phyloP scores from a whole-genome alignment of 2,888 invertebrate species.

The Drosophila rubida region DNA sequence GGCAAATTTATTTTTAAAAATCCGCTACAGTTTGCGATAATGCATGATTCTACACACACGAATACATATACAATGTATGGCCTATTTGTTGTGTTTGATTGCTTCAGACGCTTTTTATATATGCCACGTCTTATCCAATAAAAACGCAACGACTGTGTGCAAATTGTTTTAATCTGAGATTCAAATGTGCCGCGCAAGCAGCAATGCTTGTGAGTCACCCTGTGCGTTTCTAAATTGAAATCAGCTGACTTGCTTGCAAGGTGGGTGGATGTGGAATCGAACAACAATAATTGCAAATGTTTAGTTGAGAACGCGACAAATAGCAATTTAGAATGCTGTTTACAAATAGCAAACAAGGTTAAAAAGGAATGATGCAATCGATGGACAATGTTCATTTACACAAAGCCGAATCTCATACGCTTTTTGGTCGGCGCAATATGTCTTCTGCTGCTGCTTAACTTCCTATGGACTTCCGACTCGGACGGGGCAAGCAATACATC shows the following conservation, averaged over 20 bases:
- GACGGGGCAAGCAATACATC: conserved; percentile 71
- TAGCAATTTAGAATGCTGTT: conserved; percentile 52
- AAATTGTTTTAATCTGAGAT: not conserved
- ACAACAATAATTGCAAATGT: conserved; percentile 46
- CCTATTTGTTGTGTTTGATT: not conserved
- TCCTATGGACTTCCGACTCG: conserved; percentile 72
- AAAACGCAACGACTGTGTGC: not conserved
- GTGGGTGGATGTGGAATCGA: conserved; percentile 40
- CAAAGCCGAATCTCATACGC: conserved; percentile 75
- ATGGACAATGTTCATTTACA: conserved; percentile 71
- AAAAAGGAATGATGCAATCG: conserved; percentile 68
- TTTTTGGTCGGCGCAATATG: conserved; percentile 73
- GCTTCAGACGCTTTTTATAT: not conserved
- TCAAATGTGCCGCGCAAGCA: conserved; percentile 35
- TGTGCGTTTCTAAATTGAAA: conserved; percentile 25
- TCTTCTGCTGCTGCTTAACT: conserved; percentile 82
- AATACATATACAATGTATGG: not conserved
- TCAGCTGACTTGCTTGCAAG: conserved; percentile 55
- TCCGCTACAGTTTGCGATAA: not conserved
- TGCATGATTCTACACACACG: not conserved
- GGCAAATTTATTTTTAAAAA: conserved; percentile 7
- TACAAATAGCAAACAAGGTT: conserved; percentile 32
- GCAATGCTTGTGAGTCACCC: conserved; percentile 30
- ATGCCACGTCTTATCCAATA: conserved; percentile 1
- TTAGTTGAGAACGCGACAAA: conserved; percentile 28